These are phyloP conservation scores for Emydura subglobosa DNA, from an alignment of 2,113 vertebrate genomes.

Conservation along the genomic window DNA sequence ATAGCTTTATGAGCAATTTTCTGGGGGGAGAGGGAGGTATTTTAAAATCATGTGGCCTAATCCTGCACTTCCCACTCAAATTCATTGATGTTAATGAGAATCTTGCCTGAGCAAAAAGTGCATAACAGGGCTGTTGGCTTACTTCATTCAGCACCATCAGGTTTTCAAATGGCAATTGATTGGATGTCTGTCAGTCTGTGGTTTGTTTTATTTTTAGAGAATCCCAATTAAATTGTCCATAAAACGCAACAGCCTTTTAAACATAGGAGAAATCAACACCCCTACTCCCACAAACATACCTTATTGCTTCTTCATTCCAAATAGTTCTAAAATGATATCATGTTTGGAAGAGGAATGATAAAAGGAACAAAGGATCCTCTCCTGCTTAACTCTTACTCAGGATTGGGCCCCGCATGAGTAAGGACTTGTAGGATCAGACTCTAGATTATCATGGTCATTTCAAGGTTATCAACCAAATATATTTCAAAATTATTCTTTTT, in stretches of 20 bases:
- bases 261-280: neutral
- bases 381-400: neutral
- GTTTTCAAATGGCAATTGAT: neutral
- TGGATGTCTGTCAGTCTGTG: neutral
- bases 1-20: neutral
- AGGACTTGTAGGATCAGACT: neutral
- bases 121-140: neutral
- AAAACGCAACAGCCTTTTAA: neutral
- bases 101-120: neutral
- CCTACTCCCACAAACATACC: too few species aligned
- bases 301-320: neutral
- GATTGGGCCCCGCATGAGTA: neutral
- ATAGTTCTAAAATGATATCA: neutral
- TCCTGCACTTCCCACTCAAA: neutral
- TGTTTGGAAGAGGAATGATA: neutral
- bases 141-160: neutral
- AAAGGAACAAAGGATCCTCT: neutral
- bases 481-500: neutral
- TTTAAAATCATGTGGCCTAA: neutral
- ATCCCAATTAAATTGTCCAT: neutral
- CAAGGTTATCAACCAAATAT: neutral
- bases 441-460: neutral
- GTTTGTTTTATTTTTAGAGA: neutral
- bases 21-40: neutral
- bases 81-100: neutral